Base-by-base conservation (phyloP, 2,797 vertebrate species). In the Thaleichthys pacificus region DNA sequence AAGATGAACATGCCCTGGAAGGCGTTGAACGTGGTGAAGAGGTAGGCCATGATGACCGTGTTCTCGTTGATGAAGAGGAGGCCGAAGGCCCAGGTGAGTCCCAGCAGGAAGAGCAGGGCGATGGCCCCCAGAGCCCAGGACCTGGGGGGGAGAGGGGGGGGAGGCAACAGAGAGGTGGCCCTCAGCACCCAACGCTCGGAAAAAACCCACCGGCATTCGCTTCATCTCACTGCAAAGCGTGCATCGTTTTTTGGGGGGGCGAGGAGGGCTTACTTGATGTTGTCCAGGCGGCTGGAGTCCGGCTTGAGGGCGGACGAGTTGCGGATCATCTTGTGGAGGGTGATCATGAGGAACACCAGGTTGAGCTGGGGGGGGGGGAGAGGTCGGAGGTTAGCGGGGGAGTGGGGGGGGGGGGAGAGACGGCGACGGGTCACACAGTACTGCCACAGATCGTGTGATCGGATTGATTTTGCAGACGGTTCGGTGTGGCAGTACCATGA, bases 1-100 rank as follows among this genome's bases (percentile, higher is more conserved):
- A 97, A 98, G 91, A 98, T 96, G 91, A 98, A 97, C 92, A 97
- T 95, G 80, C 96, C 96, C 89, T 97, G 96, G 90, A 97, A 95
- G 82, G 96, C 96, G 0, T 98, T 98, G 91, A 97, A 98, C 84
- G 96, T 97, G 78, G 96, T 98, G 88, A 98, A 98, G 82, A 98
- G 95, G 82, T 97, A 97, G 28, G 96, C 96, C 94, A 96, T 93
- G 83, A 97, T 96, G 32, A 97, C 91, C 0, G 93, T 96, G 80
- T 97, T 96, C 85, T 97, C 96, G 24, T 97, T 97, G 84, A 97
- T 96, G 76, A 96, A 97, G 73, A 97, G 93, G 70, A 97, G 94
- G 69, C 96, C 95, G 0, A 97, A 97, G 3, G 95, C 96, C 96
- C 96, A 97, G 1, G 96, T 97, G 73, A 98, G 92, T 15, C 96